Base-by-base conservation (phyloP, 2,113 vertebrate species). In the Vimba vimba region DNA sequence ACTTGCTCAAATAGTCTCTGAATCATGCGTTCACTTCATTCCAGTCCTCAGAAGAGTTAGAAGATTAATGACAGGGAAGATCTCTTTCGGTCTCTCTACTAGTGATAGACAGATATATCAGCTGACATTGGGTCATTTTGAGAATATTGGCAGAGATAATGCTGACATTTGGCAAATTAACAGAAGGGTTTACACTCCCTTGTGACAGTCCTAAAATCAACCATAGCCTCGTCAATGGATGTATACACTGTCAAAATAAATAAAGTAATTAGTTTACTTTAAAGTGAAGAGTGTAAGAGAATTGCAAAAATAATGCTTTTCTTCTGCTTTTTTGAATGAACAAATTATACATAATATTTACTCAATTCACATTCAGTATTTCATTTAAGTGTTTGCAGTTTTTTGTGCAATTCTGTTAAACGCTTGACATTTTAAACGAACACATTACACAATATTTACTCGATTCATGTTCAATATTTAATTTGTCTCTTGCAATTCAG, bases 1-100 rank as follows among this genome's bases (percentile, higher is more conserved):
- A 82, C 64, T 69, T 33, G 60, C 80, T 68, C 45, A 66, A 43
- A 43, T 12, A 39, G 19, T 59, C 77, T 43, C 78, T n/a, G 59
- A 19, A 27, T 77, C 45, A 77, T 77, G 50, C 4, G 2, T 13
- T 75, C 39, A 7, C 39, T 47, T n/a, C 39, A 74, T 74, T 74
- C 23, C 39, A 74, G 71, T 25, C 39, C n/a, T 55, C 17, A 30
- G 25, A 55, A 39, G 30, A 36, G 33, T 57, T 43, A 4, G 36
- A 64, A 27, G 59, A 25, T 25, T 25, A 4, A 12, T 4, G 23
- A 62, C 25, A 17, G 6, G 25, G 27, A 68, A 50, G 45, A 82
- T 82, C 36, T 64, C 36, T 39, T 11, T 79, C 7, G 21, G 23
- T 25, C 39, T 75, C 23, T 47, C 43, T 74, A 39, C 33, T 71